Evolutionary conservation across 2,888 invertebrate genomes (phyloP), one percentile per base, ranked within the genome.

Genomic region (Venustoraphidia nigricollis): DNA sequence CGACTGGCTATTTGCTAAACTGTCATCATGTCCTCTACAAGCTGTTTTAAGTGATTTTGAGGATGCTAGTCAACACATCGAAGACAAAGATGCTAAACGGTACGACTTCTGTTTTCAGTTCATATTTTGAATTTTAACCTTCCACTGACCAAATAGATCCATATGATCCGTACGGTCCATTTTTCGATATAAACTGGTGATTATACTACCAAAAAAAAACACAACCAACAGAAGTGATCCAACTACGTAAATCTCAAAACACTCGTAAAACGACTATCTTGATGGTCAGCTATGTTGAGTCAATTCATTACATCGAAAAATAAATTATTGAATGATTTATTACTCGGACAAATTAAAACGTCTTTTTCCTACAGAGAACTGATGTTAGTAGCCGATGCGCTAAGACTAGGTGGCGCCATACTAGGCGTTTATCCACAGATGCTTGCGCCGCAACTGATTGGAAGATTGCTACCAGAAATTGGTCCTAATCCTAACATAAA

Each of bases 1-100:
- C 64, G 87, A 92, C 59, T 98, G 96, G 93, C 72, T 97, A 0
- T 94, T 95, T 62, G 94, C 96, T 0, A 97, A 97, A 63, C 72
- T 96, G 1, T 87, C 86, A 55, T 91, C 93, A 58, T 96, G 96
- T 63, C 96, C 97, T 0, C 72, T 98, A 10, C 96, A 96, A 66
- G 86, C 93, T 0, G 86, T 96, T 1, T 70, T 97, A 8, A 87
- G 91, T 6, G 97, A 97, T 66, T 96, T 94, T 59, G 96, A 97
- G 66, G 96, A 97, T 62, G 86, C 93, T 0, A 84, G 85, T 51
- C 70, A 68, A 8, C 81, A 90, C 62, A 85, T 90, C 10, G 85
- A 84, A 14, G 79, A 85, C 58, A 84, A 85, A 57, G 90, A 91
- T 59, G 80, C 86, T 27, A 81, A 79, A 47, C 83, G 83, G 83